Percentiles rank a stretch among this genome's conserved stretches.
Evolutionary conservation across 2,888 invertebrate species (phyloP).

Genomic region (Agrotis segetum): DNA sequence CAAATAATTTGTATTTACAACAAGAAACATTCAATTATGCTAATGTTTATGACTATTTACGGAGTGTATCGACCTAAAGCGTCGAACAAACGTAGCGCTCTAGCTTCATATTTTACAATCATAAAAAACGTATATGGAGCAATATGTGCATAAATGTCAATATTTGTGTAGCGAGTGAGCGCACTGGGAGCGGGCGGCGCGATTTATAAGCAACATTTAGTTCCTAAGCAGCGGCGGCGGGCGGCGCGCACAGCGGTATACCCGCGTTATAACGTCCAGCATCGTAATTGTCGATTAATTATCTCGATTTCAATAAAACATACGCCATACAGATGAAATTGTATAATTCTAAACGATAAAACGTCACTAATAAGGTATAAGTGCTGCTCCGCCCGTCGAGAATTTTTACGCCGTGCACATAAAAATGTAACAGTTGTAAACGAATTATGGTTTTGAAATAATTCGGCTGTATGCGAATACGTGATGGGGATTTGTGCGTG

Average conservation of each 20-base stretch:
- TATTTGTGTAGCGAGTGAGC: constrained; percentile 80
- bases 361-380: constrained; percentile 86
- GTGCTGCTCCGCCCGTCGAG: constrained; percentile 77
- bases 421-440: constrained; percentile 80
- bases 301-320: constrained; percentile 89
- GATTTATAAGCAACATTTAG: constrained; percentile 84
- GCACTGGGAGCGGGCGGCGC: constrained; percentile 71
- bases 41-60: constrained; percentile 87
- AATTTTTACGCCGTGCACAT: constrained; percentile 79
- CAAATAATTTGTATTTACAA: constrained; percentile 84
- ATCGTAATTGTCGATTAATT: constrained; percentile 90
- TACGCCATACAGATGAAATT: constrained; percentile 86
- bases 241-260: constrained; percentile 85
- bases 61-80: constrained; percentile 81
- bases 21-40: constrained; percentile 88
- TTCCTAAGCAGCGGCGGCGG: constrained; percentile 79
- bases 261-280: constrained; percentile 86
- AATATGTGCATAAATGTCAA: constrained; percentile 91
- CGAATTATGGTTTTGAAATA: constrained; percentile 78
- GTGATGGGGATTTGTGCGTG: constrained; percentile 70
- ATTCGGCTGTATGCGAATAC: constrained; percentile 76
- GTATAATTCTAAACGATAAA: constrained; percentile 87
- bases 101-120: constrained; percentile 89
- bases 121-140: constrained; percentile 90
- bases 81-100: constrained; percentile 79